A percentile compares a stretch with the other conserved stretches of the same genome.
Conservation (phyloP, 1,140 invertebrate species). For the Melanaphis sacchari region DNA sequence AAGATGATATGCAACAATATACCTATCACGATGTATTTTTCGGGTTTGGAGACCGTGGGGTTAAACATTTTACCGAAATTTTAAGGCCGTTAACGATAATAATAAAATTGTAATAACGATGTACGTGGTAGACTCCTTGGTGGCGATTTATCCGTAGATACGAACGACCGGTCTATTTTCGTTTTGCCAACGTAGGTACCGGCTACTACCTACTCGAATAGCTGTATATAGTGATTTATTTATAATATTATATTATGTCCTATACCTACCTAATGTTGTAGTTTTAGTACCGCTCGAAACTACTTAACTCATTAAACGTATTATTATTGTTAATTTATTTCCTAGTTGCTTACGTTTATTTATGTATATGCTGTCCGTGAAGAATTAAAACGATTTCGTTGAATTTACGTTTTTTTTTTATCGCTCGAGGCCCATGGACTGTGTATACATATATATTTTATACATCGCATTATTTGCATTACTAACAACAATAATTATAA, state of each 20-base stretch:
- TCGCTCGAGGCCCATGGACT: neutral
- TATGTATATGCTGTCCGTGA: too few relatives aligned
- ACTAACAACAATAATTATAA: neutral
- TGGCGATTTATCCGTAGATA: neutral
- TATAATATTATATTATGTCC: too few relatives aligned
- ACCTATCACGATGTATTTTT: too few relatives aligned
- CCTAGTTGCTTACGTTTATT: neutral
- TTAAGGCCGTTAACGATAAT: too few relatives aligned
- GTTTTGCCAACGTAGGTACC: neutral
- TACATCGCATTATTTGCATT: neutral
- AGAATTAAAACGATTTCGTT: neutral
- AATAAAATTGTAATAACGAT: too few relatives aligned
- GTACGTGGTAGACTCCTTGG: neutral
- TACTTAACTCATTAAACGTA: neutral
- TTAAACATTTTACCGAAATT: too few relatives aligned
- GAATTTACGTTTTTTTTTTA: neutral
- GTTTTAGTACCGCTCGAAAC: neutral
- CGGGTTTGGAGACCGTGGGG: too few relatives aligned
- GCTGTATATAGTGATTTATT: neutral
- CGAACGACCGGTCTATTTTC: neutral
- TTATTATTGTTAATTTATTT: too few relatives aligned
- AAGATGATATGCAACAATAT: too few relatives aligned
- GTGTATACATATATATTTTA: neutral
- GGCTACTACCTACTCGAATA: neutral
- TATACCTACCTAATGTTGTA: neutral